These are phyloP conservation scores for Typhlichthys eigenmanni DNA, from an alignment of 2,797 vertebrate species.

Conservation along the genomic window DNA sequence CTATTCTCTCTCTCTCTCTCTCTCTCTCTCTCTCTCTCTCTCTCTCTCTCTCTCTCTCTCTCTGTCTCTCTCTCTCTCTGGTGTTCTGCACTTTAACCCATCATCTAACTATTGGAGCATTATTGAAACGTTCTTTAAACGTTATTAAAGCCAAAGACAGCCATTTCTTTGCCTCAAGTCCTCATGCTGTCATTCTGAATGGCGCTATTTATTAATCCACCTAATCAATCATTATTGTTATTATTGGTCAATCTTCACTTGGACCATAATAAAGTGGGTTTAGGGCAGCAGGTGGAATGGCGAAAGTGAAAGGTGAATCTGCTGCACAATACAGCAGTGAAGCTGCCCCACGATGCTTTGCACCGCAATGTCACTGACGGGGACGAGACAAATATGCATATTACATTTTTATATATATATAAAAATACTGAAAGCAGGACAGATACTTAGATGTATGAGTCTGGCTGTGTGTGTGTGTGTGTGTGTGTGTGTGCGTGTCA, in stretches of 20 bases:
- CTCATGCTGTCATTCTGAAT: no score
- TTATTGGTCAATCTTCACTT: no score
- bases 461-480: conserved; percentile 20
- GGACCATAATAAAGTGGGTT: no score
- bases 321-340: no score
- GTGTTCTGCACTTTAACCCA: conserved; percentile 44
- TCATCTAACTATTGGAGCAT: conserved; percentile 24
- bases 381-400: not conserved
- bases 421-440: no score
- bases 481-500: conserved; percentile 3
- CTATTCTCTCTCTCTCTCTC: no score
- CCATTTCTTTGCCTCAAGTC: conserved; percentile 61
- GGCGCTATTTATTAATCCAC: no score
- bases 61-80: conserved; percentile 30
- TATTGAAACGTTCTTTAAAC: no score
- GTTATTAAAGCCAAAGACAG: conserved; percentile 63
- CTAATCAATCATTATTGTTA: no score
- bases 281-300: no score
- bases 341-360: not conserved
- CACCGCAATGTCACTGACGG: not conserved
- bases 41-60: conserved; percentile 5
- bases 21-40: not conserved
- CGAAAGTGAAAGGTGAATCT: no score
- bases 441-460: not conserved
- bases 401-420: no score